Evolutionary conservation across 2,888 invertebrate genomes (phyloP), one percentile per base, ranked within the genome.

Genomic region (Pristionchus maxplancki): DNA sequence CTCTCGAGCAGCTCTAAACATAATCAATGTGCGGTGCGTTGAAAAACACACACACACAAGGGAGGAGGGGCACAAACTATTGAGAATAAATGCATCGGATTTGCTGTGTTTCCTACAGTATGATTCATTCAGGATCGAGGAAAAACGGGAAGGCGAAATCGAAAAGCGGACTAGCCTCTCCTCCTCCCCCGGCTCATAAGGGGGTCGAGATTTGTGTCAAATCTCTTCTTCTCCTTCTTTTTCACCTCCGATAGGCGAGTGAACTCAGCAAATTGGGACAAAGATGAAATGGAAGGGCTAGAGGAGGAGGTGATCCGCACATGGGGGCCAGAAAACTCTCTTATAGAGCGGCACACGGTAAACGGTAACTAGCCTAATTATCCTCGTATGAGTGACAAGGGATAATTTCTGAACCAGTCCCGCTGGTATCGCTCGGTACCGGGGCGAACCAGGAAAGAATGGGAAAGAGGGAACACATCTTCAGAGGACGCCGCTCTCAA

Each of bases 181-280:
- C 20, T 17, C 11, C 58, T 24, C 58, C 15, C 58, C 58, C 11
- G 8, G 44, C 34, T 71, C 71, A 78, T 44, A 40, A 78, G 74
- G 20, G n/a, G 74, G 74, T 44, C 74, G 74, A 78, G 74, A 78
- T 78, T 78, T 78, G 74, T 78, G 74, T 44, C 74, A 78, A 78
- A 78, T 78, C 74, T 78, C 67, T 34, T 37, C 67, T 71, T 17
- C 67, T 34, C 67, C 37, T 31, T 34, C 67, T 71, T 71, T 71
- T 71, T 37, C 67, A 17, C 67, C 24, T 28, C 17, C 37, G 67
- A 71, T 78, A 78, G 44, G 44, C 44, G 44, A 44, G 44, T 78
- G 74, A 78, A 78, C 74, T 78, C 74, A 44, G 74, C n/a, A n/a
- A 78, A 78, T 78, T 78, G 74, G 74, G 74, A 40, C 74, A 78